Evolutionary conservation across 2,888 invertebrate genomes (phyloP).

Genomic region (Brenthis ino): DNA sequence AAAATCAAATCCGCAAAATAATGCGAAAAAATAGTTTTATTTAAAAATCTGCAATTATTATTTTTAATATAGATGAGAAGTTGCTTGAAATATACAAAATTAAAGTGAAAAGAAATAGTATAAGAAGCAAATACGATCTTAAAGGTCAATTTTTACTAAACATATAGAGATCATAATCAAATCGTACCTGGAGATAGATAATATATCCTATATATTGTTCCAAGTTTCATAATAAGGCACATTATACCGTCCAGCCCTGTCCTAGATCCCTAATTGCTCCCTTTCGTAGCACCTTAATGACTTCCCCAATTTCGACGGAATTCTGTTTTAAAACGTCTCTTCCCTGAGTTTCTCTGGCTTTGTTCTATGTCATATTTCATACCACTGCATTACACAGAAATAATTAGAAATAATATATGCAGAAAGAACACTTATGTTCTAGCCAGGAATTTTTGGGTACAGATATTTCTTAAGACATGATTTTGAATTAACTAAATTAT

Average conservation of each 20-base stretch:
- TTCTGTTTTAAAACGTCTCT: constrained; percentile 62
- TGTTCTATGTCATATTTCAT: constrained; percentile 32
- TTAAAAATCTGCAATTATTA: too few relatives aligned
- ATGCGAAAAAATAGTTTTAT: too few relatives aligned
- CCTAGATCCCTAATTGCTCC: constrained; percentile 70
- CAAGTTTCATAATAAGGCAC: constrained; percentile 38
- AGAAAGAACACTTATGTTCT: constrained; percentile 13
- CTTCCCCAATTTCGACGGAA: constrained; percentile 68
- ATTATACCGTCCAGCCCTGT: constrained; percentile 50
- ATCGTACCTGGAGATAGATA: constrained; percentile 16
- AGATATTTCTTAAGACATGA: too few relatives aligned
- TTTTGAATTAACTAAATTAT: too few relatives aligned
- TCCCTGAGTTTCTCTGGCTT: constrained; percentile 29
- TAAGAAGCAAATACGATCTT: background rate
- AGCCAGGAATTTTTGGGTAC: background rate
- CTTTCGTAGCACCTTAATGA: constrained; percentile 68
- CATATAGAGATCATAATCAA: background rate
- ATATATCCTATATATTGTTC: constrained; percentile 31
- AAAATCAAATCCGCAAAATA: too few relatives aligned
- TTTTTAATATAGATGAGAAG: too few relatives aligned
- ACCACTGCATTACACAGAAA: constrained; percentile 24
- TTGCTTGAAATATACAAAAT: too few relatives aligned
- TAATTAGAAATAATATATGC: constrained; percentile 28
- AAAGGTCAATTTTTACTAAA: background rate
- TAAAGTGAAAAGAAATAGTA: too few relatives aligned